Evolutionary conservation across 2,797 vertebrate genomes (phyloP), one percentile per base, ranked within the genome.

Genomic region (Helostoma temminkii): DNA sequence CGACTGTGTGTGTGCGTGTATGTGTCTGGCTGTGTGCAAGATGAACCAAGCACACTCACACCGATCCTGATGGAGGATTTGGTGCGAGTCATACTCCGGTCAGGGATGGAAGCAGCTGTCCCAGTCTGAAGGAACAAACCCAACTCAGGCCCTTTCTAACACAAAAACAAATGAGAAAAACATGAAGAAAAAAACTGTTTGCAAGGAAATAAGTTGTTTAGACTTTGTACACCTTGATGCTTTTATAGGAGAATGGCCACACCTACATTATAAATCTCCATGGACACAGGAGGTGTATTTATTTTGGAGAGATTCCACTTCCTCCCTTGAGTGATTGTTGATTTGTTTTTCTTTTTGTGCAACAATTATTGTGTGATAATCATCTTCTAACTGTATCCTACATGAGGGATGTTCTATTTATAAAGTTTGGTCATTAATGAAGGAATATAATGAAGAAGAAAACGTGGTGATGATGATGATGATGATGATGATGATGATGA

Each of bases 111-210:
- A 74, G 75, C 76, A 66, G 66, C 80, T 66, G 83, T 92, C 90
- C 81, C 52, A 26, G 70, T 82, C 78, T 87, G 89, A 94, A 95
- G 95, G 93, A 96, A 95, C 93, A 95, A 96, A 95, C 96, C 88
- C 95, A 95, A 95, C 98, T 99, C 98, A 99, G 97, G 97, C 96
- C 95, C 95, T 98, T 98, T 97, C 93, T 95, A 95, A 86, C 72
- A 93, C 93, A 94, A 92, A 94, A 91, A 84, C 66, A 81, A 85
- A 78, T 75, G 26, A 83, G 62, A 82, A 77, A 82, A 47, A 83
- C 36, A 76, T 8, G 11, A 39, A 55, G 42, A 80, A 72, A 39
- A 66, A 75, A 54, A 41, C 86, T 81, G 76, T 88, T 92, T 89
- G 84, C 82, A 55, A 78, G 82, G 74, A 91, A 83, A 83, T 58